Evolutionary conservation across 2,888 invertebrate genomes (phyloP).

Genomic region (Mimachlamys varia): DNA sequence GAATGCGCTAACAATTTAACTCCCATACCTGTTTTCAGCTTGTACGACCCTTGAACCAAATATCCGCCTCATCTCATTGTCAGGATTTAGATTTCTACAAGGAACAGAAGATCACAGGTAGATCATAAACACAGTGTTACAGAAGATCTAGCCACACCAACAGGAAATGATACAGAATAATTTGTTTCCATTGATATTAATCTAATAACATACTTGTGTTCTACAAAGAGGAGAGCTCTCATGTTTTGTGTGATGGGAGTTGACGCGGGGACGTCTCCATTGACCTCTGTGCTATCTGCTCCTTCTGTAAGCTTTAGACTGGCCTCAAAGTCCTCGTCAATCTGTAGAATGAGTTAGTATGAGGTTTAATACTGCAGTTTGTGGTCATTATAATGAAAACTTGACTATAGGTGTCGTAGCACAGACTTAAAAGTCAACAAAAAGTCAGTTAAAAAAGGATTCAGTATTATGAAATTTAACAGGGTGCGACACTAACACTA

Average conservation of each 20-base stretch:
- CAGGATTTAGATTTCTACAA: conserved; percentile 88
- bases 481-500: too few relatives aligned
- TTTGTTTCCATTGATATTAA: too few relatives aligned
- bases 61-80: conserved; percentile 91
- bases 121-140: not conserved
- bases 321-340: conserved; percentile 87
- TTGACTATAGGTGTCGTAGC: too few relatives aligned
- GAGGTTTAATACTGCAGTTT: conserved; percentile 4
- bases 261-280: conserved; percentile 48
- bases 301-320: conserved; percentile 83
- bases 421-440: too few relatives aligned
- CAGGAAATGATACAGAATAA: too few relatives aligned
- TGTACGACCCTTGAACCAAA: conserved; percentile 91
- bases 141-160: not conserved
- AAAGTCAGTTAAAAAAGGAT: too few relatives aligned
- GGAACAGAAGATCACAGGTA: not conserved
- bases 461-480: too few relatives aligned
- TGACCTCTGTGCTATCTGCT: conserved; percentile 39
- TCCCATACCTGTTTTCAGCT: conserved; percentile 84
- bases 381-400: too few relatives aligned
- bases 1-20: too few relatives aligned
- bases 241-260: conserved; percentile 58
- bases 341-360: conserved; percentile 46
- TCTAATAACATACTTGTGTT: conserved; percentile 72
- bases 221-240: conserved; percentile 84